These are phyloP conservation scores for Boloria selene DNA, from an alignment of 2,888 invertebrate genomes.

Conservation along the genomic window DNA sequence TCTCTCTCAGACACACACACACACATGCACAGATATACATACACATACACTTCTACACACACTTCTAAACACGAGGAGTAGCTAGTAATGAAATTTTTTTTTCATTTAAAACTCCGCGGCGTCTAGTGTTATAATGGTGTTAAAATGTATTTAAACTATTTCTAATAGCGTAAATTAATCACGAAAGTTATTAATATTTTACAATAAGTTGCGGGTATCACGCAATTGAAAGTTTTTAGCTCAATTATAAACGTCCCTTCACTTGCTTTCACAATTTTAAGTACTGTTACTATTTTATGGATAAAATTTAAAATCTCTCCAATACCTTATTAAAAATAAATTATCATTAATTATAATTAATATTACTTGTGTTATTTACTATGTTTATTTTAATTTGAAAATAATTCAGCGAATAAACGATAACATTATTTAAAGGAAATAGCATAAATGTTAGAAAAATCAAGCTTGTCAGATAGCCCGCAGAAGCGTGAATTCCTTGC, in stretches of 20 bases:
- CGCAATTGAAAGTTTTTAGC: slow-evolving; percentile 8
- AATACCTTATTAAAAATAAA: background rate
- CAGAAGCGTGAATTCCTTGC: slow-evolving; percentile 32
- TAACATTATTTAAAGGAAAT: slow-evolving; percentile 16
- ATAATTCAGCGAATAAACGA: background rate
- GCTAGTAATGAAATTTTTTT: too few species aligned
- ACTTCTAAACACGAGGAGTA: background rate
- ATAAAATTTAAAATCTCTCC: background rate
- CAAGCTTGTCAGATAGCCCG: slow-evolving; percentile 14
- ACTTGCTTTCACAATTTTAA: slow-evolving; percentile 19
- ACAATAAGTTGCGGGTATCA: slow-evolving; percentile 1
- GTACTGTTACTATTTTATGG: slow-evolving; percentile 5
- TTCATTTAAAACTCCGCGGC: background rate
- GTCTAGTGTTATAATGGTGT: background rate
- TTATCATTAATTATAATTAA: background rate
- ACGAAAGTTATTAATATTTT: slow-evolving; percentile 10
- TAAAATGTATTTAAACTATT: background rate
- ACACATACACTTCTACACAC: too few species aligned
- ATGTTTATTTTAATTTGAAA: background rate
- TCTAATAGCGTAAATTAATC: background rate
- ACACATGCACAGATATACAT: too few species aligned
- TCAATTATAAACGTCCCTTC: slow-evolving; percentile 15
- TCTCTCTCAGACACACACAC: too few species aligned
- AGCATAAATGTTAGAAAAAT: slow-evolving; percentile 20
- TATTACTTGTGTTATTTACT: background rate